These are phyloP conservation scores for Brachionus sp. DNA, from an alignment of 1,140 invertebrate species.

Conservation along the genomic window DNA sequence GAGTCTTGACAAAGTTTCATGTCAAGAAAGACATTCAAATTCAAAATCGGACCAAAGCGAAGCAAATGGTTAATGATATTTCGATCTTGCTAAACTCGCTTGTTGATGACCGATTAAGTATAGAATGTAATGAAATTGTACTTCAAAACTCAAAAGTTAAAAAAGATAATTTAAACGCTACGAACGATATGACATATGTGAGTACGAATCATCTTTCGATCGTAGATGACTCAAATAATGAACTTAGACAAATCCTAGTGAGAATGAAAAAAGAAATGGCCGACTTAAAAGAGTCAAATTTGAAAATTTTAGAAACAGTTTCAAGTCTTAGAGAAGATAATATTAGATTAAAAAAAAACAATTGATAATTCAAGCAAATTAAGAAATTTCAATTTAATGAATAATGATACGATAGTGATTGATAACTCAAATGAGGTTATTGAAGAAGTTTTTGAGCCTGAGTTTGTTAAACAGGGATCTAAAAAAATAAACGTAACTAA, in stretches of 20 bases:
- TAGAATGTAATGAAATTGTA: too few relatives aligned
- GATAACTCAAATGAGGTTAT: background rate
- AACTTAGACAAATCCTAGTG: background rate
- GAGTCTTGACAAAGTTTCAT: too few relatives aligned
- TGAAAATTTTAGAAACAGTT: background rate
- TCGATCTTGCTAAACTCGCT: too few relatives aligned
- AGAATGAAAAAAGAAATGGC: background rate
- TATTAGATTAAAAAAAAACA: background rate
- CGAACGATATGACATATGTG: background rate
- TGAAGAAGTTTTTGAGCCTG: background rate
- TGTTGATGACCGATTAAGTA: too few relatives aligned
- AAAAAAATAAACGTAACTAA: background rate
- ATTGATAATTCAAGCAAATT: background rate
- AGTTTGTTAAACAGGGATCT: background rate
- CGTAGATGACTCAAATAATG: background rate
- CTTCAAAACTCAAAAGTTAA: too few relatives aligned
- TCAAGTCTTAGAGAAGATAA: background rate
- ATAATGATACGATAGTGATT: background rate
- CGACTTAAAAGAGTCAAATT: background rate
- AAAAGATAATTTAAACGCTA: background rate
- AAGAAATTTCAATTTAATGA: background rate
- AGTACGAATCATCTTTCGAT: background rate
- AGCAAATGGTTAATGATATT: too few relatives aligned
- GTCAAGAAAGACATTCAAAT: too few relatives aligned
- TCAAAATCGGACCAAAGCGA: too few relatives aligned